Base-by-base conservation (phyloP, 1,140 invertebrate genomes). In the Cotesia chilonis region DNA sequence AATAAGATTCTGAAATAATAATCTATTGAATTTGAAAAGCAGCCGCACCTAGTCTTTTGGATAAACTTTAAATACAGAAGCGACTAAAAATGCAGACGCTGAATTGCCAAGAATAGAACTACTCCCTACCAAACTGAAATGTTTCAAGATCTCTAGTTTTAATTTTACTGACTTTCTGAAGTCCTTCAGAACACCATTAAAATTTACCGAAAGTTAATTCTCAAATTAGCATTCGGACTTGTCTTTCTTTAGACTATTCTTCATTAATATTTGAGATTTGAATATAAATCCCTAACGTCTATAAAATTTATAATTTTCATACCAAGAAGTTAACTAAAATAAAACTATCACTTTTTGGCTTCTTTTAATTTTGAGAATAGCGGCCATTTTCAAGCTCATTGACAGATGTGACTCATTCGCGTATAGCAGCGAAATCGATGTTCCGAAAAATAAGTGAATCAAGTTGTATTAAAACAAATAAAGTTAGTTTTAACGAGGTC, bases 151-250 rank as follows among this genome's bases (percentile, higher is more conserved):
- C 14, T 51, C 17, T 38, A 17, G 20, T 59, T 59, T 59, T 9
- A 65, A 65, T 17, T 65, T 47, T 65, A 37, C 63, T n/a, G 17
- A 51, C 41, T 51, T 10, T 36, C 63, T 65, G 63, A 20, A 38
- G 51, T 65, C 37, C 41, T 51, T 51, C 14, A 28, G 28, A 28
- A 12, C 63, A 51, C 51, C 28, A 17, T 37, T 65, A 17, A 17
- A 20, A 28, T 65, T 65, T n/a, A 47, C 2, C 17, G 36, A 38
- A 12, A 17, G 12, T 65, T 51, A 47, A 51, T 38, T 17, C 20
- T 47, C 63, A 17, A 65, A 65, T 65, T 65, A 65, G 10, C 7
- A 51, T n/a, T 51, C 20, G 14, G 14, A 37, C 38, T 65, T 37
- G 17, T 37, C 41, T 7, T 65, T 65, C 38, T 51, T 51, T 65